Conservation (phyloP, 2,113 vertebrate genomes). For the Halcyon senegalensis region DNA sequence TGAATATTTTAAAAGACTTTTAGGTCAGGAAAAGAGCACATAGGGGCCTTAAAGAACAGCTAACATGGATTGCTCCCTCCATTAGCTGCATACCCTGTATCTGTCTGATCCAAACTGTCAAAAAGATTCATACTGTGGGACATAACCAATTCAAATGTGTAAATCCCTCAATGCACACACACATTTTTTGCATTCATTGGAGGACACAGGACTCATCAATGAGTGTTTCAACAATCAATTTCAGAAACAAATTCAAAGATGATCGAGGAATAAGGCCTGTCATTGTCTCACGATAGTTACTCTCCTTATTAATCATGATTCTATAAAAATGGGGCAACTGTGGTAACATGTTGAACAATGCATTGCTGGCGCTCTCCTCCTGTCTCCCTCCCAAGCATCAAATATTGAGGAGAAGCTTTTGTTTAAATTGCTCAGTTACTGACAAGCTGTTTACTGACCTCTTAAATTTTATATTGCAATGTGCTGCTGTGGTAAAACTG, state of each 20-base stretch:
- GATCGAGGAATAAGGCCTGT: not conserved
- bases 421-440: constrained; percentile 11
- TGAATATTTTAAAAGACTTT: not conserved
- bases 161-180: not conserved
- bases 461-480: constrained; percentile 31
- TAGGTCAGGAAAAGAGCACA: not conserved
- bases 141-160: not conserved
- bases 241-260: not conserved
- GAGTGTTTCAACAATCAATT: not conserved
- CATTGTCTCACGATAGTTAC: not conserved
- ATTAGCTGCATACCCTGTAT: not conserved
- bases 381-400: not conserved
- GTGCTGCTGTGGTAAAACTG: not conserved
- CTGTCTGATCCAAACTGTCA: not conserved
- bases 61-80: not conserved
- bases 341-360: not conserved
- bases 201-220: not conserved
- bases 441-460: constrained; percentile 20
- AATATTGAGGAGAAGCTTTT: not conserved
- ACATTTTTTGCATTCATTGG: not conserved
- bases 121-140: not conserved
- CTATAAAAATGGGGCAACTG: not conserved
- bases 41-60: not conserved
- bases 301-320: not conserved
- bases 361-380: not conserved